Evolutionary conservation across 2,113 vertebrate genomes (phyloP), one percentile per base, ranked within the genome.

Genomic region (Perognathus longimembris): DNA sequence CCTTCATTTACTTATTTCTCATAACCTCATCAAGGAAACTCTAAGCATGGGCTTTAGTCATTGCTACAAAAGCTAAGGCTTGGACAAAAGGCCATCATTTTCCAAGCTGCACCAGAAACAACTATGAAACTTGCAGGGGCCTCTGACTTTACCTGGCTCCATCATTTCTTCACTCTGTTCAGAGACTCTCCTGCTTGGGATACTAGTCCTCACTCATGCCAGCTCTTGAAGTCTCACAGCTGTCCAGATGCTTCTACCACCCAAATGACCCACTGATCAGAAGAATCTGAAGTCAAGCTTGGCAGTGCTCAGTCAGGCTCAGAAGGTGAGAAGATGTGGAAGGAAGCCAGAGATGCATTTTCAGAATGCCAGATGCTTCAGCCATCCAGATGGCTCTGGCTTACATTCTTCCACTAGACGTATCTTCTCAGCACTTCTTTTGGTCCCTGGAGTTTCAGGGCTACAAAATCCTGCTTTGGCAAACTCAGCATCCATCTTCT

Each of bases 181-280:
- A 2, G 54, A 32, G 38, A 59, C 32, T 42, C 5, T 54, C n/a
- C 61, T 61, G 3, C 7, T 8, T 30, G 30, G 21, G 38, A 88
- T 0, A 36, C 34, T 0, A 1, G 8, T n/a, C 63, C 54, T 90
- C 70, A 45, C 2, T 38, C 50, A 1, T 0, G 0, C 0, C 8
- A 42, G 61, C 6, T 18, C 40, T 20, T 30, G 50, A 54, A 15
- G 73, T 81, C 57, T 80, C 76, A 3, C 42, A 89, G 30, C 20
- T 4, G 36, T 73, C 30, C 54, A 67, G 50, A 36, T 4, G 17
- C 34, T 45, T 1, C 76, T 9, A 40, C 20, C 26, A 76, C 50
- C 40, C 14, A 54, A n/a, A 54, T 14, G 36, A 38, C 5, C 0
- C 20, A 61, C 7, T 82, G 69, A 83, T 75, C 38, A 14, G 67